phyloP scores from a whole-genome alignment of 2,888 invertebrate species.

The Melieria picta region DNA sequence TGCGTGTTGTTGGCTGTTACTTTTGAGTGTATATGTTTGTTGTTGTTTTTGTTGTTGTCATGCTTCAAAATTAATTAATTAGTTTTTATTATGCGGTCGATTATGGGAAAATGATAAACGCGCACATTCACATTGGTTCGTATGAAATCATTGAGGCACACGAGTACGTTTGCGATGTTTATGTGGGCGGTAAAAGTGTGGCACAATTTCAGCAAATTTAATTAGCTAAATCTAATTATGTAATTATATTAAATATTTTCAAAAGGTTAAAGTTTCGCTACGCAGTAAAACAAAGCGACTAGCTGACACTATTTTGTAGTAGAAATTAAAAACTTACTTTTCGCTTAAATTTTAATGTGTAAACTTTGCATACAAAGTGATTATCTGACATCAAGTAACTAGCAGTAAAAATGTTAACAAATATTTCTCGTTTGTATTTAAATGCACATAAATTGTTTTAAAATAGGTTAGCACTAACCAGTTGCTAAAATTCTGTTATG shows the following conservation, averaged over 20 bases:
- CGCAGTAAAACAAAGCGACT: neutral
- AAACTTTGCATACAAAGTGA: too few relatives aligned
- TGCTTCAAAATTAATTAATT: slow-evolving; percentile 6
- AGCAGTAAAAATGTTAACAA: too few relatives aligned
- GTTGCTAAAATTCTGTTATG: neutral
- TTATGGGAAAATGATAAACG: neutral
- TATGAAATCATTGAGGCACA: neutral
- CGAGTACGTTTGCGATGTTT: neutral
- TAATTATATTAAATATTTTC: neutral
- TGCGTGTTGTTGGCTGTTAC: neutral
- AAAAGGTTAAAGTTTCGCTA: neutral
- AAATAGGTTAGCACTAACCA: neutral
- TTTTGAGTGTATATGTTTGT: neutral
- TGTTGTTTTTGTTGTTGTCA: neutral
- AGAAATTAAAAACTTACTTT: neutral
- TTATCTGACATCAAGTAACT: too few relatives aligned
- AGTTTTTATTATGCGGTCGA: slow-evolving; percentile 4
- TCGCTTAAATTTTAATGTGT: too few relatives aligned
- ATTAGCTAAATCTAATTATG: neutral
- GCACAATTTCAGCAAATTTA: neutral
- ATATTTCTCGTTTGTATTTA: neutral
- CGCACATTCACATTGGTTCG: neutral
- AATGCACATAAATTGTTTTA: neutral
- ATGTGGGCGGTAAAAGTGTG: neutral
- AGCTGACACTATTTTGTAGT: neutral